Evolutionary conservation across 1,140 invertebrate species (phyloP).

Genomic region (Diachasmimorpha longicaudata): DNA sequence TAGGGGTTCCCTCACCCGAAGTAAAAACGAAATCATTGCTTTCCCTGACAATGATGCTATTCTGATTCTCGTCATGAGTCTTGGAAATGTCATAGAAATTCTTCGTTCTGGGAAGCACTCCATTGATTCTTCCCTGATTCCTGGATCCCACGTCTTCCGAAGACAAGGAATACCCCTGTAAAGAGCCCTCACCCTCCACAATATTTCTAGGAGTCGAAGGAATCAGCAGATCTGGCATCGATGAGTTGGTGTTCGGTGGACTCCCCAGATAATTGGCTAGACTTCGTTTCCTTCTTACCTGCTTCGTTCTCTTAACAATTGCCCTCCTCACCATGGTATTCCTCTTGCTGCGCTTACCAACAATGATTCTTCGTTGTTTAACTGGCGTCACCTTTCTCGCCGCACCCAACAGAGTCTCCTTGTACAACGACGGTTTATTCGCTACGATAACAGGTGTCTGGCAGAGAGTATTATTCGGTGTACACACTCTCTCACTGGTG

Average conservation of each 20-base stretch:
- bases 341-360: conserved; percentile 33
- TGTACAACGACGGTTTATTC: conserved; percentile 3
- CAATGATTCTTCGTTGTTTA: conserved; percentile 34
- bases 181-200: too few relatives aligned
- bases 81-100: conserved; percentile 34
- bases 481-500: not conserved
- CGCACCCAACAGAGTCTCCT: conserved; percentile 21
- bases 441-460: not conserved
- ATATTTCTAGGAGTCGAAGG: not conserved
- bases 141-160: conserved; percentile 1
- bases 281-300: not conserved
- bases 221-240: conserved; percentile 16
- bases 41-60: conserved; percentile 12
- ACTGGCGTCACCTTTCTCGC: conserved; percentile 31
- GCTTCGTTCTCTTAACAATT: conserved; percentile 2
- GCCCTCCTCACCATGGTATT: conserved; percentile 38
- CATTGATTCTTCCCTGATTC: not conserved
- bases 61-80: conserved; percentile 36
- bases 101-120: conserved; percentile 24
- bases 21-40: not conserved
- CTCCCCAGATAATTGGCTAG: conserved; percentile 25
- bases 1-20: not conserved
- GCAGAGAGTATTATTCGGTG: not conserved
- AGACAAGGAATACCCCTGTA: conserved; percentile 3
- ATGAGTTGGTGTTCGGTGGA: conserved; percentile 28